Conservation (phyloP, 2,888 invertebrate genomes). For the Heliconius cydno region DNA sequence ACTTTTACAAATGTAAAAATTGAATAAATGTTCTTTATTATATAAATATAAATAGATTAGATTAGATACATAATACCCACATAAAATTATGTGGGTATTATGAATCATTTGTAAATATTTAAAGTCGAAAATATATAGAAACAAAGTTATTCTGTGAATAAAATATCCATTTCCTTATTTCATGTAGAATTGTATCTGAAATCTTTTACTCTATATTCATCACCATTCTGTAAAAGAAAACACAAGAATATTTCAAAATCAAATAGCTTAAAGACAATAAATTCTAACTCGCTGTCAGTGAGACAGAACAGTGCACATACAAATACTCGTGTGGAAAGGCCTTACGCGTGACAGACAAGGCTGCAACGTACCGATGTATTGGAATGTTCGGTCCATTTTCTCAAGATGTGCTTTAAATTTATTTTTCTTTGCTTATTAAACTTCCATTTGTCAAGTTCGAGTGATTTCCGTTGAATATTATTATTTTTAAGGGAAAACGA, state of each 20-base stretch:
- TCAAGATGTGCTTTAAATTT: conserved; percentile 14
- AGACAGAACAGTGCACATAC: conserved; percentile 1
- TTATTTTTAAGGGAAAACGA: neutral
- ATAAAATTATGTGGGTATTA: too few relatives aligned
- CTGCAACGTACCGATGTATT: conserved; percentile 55
- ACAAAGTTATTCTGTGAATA: neutral
- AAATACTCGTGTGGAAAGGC: neutral
- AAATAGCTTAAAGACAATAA: conserved; percentile 3
- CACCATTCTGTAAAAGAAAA: neutral
- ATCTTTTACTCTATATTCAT: neutral
- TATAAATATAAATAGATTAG: too few relatives aligned
- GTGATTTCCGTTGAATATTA: neutral
- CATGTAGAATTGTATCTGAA: neutral
- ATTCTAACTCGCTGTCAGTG: conserved; percentile 16
- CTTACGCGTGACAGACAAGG: conserved; percentile 55
- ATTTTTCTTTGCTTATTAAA: conserved; percentile 18
- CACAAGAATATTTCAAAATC: neutral
- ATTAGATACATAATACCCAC: too few relatives aligned
- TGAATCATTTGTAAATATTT: too few relatives aligned
- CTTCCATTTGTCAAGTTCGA: neutral
- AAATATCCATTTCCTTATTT: neutral
- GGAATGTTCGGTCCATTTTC: conserved; percentile 47
- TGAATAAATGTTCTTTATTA: too few relatives aligned
- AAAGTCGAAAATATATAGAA: too few relatives aligned
- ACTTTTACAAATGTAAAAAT: too few relatives aligned